These are phyloP conservation scores for Megalopta genalis DNA, from an alignment of 1,140 invertebrate species.

Conservation along the genomic window DNA sequence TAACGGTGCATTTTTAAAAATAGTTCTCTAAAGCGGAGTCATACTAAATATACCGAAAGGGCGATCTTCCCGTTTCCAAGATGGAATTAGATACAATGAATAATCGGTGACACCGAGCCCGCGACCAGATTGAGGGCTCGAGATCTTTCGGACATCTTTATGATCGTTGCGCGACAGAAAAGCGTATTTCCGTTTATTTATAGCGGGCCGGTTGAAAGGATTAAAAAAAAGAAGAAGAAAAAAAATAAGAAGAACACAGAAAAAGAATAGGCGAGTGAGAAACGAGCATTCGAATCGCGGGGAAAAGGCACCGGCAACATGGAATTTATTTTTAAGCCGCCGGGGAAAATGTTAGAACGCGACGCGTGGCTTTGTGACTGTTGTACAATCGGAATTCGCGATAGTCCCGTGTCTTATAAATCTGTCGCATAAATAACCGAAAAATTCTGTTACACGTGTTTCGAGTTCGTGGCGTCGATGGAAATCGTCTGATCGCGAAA, in stretches of 20 bases:
- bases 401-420: not conserved
- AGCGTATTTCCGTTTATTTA: conserved; percentile 6
- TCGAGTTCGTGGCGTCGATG: not conserved
- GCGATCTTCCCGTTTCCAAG: conserved; percentile 21
- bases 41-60: conserved; percentile 33
- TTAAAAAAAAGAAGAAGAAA: too few relatives aligned
- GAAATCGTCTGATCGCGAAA: too few relatives aligned
- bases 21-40: conserved; percentile 22
- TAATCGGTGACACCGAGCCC: conserved; percentile 25
- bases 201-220: not conserved
- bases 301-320: not conserved
- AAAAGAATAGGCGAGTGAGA: not conserved
- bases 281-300: not conserved
- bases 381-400: not conserved
- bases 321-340: conserved; percentile 13
- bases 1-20: not conserved
- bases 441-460: not conserved
- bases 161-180: not conserved
- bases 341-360: not conserved
- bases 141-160: conserved; percentile 5
- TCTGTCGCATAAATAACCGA: too few relatives aligned
- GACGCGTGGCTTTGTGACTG: not conserved
- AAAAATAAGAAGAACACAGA: too few relatives aligned
- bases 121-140: conserved; percentile 1
- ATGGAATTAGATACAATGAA: conserved; percentile 40